Base-by-base conservation (phyloP, 2,113 vertebrate genomes). In the Aythya baeri region DNA sequence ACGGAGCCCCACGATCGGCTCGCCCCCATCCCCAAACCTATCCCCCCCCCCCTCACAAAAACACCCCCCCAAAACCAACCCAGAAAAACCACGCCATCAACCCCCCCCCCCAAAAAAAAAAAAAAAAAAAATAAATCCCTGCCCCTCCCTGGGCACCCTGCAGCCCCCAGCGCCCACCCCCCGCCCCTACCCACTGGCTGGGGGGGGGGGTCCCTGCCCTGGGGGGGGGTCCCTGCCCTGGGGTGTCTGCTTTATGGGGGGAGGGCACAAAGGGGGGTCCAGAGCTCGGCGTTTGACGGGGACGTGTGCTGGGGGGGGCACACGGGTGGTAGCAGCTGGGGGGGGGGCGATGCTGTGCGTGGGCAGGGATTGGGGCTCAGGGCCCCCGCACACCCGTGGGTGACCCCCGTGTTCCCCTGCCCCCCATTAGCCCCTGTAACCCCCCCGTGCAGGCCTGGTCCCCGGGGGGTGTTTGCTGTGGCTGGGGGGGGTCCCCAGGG, bases 401-500 rank as follows among this genome's bases (percentile, higher is more conserved):
- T 1, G 43, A 43, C 43, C 43, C 43, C 41, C 41, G 13, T 43
- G 41, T 7, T 4, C 6, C 65, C 29, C 63, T 8, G 9, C 41
- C 41, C 43, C 43, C 43, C 6, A 2, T 11, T 14, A 49, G 49
- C 16, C 8, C 9, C 4, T n/a, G 82, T 38, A 38, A 38, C 18
- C 10, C 6, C 29, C 67, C 55, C 29, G 44, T 46, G 41, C 8
- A 3, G 27, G 15, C 3, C 63, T 12, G 58, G 20, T 71, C 91
- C 90, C 83, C 92, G 1, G 21, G 76, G 76, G 3, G 14, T 21
- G 1, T 89, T 96, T 92, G 89, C 85, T 79, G 92, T 25, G 78
- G 18, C 16, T 7, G 46, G 73, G 88, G 46, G 73, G 88, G 86
- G 93, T 93, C 93, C 87, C 94, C 20, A 8, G 41, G 82, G 93